Evolutionary conservation across 1,140 invertebrate genomes (phyloP), one percentile per base, ranked within the genome.

Genomic region (Hyles vespertilio): DNA sequence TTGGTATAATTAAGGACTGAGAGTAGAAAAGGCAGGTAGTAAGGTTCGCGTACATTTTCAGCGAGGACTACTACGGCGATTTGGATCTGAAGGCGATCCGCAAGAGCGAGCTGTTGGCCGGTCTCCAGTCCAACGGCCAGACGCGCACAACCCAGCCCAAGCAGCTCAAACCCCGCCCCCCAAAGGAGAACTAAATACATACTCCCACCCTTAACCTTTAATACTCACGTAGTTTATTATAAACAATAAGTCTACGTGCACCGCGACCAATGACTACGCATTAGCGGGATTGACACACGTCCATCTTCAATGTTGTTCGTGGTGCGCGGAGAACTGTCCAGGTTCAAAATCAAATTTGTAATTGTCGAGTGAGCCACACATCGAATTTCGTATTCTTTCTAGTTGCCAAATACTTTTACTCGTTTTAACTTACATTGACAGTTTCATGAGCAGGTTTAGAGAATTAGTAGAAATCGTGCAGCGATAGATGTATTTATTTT

Each of bases 41-140:
- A 88, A 88, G 85, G 73, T 83, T 66, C 74, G 77, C 75, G 77
- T 87, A 76, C 78, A 77, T 86, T 89, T 89, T 89, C 86, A 96
- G 96, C 92, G 96, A 97, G 92, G 96, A 98, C 92, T 98, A 98
- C 93, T 98, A 98, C 81, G 96, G 96, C 69, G 96, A 97, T 88
- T 89, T 97, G 92, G 96, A 97, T 90, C 90, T 98, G 90, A 97
- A 97, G 93, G 93, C 93, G 90, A 96, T 97, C 92, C 94, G 95
- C 89, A 97, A 97, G 92, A 96, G 94, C 89, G 95, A 97, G 88
- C 92, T 97, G 66, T 91, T 95, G 77, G 91, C 94, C 71, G 96
- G 96, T 69, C 91, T 95, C 74, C 92, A 93, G 76, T 91, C 91
- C 83, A 92, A 92, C 74, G 91, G 91, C 69, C 80, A 81, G 66